Evolutionary conservation across 2,113 vertebrate species (phyloP), one percentile per base, ranked within the genome.

Genomic region (Philantomba maxwellii): DNA sequence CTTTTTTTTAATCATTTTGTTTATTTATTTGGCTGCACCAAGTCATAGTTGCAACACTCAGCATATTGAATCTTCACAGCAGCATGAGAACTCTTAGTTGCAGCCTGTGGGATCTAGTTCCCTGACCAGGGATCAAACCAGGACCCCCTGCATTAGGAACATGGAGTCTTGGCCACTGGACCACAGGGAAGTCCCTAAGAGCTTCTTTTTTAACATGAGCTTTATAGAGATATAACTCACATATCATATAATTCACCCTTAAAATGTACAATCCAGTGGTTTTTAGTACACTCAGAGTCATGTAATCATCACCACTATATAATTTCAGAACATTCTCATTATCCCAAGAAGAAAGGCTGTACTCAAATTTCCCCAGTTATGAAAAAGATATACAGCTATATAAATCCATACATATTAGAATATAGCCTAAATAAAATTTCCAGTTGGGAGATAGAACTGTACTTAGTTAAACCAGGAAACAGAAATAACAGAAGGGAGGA

Each of bases 321-420:
- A 87, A 90, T 93, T 70, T 87, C n/a, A 87, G 36, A 90, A 93
- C 10, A 90, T 39, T 89, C 49, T 92, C n/a, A 94, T 53, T 36
- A 92, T 43, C 25, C 21, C 14, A 51, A 70, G 82, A 89, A 92
- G 30, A 89, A 89, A 80, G 5, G 3, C 39, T 13, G 26, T 17
- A 33, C 9, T 25, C 55, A 94, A 96, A 87, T 81, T 55, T 78
- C 16, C 21, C 39, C 51, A 58, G 33, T 87, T 87, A 92, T 60
- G 30, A 94, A 66, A 95, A 86, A 45, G n/a, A 58, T 28, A 86
- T 10, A 60, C 2, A 81, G 70, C 30, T 81, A 80, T 81, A 80
- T 51, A 87, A 91, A 92, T 85, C 25, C 30, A 87, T 60, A 73
- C 8, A 55, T 64, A 85, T 75, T 62, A 36, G 30, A 95, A 82